Conservation (phyloP, 2,888 invertebrate species). For the Sarcophaga carnaria region DNA sequence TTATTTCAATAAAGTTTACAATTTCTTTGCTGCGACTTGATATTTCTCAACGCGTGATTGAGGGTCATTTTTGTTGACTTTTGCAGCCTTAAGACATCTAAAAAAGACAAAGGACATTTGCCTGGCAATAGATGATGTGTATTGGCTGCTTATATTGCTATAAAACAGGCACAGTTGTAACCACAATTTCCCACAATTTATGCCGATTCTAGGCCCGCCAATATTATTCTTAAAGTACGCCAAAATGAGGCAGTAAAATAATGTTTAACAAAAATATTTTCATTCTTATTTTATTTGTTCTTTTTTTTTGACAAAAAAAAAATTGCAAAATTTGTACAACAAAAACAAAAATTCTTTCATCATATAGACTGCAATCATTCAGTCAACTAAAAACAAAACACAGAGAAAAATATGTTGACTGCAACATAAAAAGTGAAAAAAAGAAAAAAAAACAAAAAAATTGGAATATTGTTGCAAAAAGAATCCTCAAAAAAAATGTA, state of each 20-base stretch:
- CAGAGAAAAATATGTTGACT: constrained; percentile 35
- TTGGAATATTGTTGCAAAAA: neutral
- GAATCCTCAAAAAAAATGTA: neutral
- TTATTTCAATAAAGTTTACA: too few species aligned
- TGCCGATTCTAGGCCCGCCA: too few species aligned
- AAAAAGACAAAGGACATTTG: too few species aligned
- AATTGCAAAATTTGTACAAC: neutral
- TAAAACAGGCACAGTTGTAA: too few species aligned
- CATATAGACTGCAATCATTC: constrained; percentile 24
- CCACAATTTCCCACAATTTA: too few species aligned
- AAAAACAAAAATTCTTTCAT: neutral
- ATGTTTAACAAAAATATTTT: neutral
- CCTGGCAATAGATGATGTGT: rapidly evolving
- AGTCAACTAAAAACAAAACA: constrained; percentile 55
- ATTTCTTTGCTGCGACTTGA: too few species aligned
- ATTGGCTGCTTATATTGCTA: too few species aligned
- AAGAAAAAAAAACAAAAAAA: neutral
- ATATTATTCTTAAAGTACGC: too few species aligned
- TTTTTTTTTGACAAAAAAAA: neutral
- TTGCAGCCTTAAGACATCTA: too few species aligned
- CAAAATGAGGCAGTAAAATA: constrained; percentile 29
- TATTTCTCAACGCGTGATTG: too few species aligned
- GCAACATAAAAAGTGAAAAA: constrained; percentile 29
- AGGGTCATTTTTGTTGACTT: too few species aligned
- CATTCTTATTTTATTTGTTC: neutral